A percentile compares a stretch with the other conserved stretches of the same genome.
Conservation (phyloP, 2,888 invertebrate species). For the Clostera curtula region DNA sequence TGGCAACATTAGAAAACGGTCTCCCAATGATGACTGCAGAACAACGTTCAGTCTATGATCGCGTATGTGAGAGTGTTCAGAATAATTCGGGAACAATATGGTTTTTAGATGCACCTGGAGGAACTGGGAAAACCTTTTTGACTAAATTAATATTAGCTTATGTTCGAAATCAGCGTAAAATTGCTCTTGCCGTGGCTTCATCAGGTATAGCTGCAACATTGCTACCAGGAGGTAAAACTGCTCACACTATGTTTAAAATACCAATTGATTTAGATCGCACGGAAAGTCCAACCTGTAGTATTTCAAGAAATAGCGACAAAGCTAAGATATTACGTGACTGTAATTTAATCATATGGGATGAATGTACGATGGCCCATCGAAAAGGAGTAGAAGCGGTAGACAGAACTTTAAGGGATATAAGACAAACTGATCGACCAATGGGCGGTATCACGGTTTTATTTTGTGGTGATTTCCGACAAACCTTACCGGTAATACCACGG, state of each 20-base stretch:
- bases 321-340: conserved; percentile 24
- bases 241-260: too few species aligned
- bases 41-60: conserved; percentile 8
- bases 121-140: too few species aligned
- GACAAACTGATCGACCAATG: conserved; percentile 18
- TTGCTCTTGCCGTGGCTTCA: too few species aligned
- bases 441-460: conserved; percentile 9
- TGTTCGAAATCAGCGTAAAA: too few species aligned
- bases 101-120: conserved; percentile 13
- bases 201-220: too few species aligned
- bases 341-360: conserved; percentile 25
- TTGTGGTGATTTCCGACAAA: conserved; percentile 16
- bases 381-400: too few species aligned
- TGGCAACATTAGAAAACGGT: conserved; percentile 9
- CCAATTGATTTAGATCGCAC: conserved; percentile 20
- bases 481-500: conserved; percentile 13
- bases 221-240: too few species aligned
- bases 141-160: too few species aligned
- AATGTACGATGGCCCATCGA: too few species aligned
- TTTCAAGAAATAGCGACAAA: conserved; percentile 27
- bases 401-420: conserved; percentile 8
- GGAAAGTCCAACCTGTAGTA: conserved; percentile 25
- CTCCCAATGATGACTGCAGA: conserved; percentile 3
- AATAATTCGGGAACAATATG: conserved; percentile 9
- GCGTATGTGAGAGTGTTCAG: conserved; percentile 7